phyloP scores from a whole-genome alignment of 2,797 vertebrate genomes.

The Champsocephalus esox region DNA sequence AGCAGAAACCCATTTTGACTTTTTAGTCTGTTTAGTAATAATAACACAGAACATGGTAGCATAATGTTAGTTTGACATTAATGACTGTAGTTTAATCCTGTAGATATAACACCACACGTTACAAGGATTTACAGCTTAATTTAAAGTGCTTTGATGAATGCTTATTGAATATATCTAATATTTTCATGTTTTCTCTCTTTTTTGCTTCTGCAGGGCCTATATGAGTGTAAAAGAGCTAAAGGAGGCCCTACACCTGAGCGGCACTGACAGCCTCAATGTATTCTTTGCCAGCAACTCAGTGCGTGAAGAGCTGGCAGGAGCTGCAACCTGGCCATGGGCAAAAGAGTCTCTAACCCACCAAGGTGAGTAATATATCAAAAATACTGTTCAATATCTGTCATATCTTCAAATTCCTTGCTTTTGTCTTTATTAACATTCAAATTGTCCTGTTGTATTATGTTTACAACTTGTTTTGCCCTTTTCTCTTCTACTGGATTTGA shows the following conservation, averaged over 20 bases:
- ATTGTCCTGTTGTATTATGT: background rate
- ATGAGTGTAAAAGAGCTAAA: slow-evolving; percentile 98
- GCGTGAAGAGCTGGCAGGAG: slow-evolving; percentile 93
- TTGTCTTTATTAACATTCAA: background rate
- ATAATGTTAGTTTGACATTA: background rate
- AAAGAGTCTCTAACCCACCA: slow-evolving; percentile 94
- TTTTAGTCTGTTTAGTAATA: background rate
- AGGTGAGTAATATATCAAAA: slow-evolving; percentile 81
- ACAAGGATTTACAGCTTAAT: no score
- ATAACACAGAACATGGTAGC: background rate
- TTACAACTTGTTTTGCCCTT: background rate
- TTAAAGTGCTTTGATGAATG: no score
- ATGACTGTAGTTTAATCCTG: background rate
- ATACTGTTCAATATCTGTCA: no score
- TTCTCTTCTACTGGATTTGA: background rate
- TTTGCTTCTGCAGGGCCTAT: slow-evolving; percentile 86
- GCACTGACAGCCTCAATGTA: slow-evolving; percentile 92
- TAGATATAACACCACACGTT: no score
- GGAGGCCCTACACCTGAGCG: slow-evolving; percentile 90
- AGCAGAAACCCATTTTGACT: no score
- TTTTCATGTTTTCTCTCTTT: slow-evolving; percentile 31
- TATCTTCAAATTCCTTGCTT: background rate
- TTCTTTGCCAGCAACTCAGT: slow-evolving; percentile 95
- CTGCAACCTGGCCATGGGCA: slow-evolving; percentile 98
- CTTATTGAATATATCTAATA: background rate